phyloP scores from a whole-genome alignment of 2,888 invertebrate genomes.

The Hypomecis atomaria region DNA sequence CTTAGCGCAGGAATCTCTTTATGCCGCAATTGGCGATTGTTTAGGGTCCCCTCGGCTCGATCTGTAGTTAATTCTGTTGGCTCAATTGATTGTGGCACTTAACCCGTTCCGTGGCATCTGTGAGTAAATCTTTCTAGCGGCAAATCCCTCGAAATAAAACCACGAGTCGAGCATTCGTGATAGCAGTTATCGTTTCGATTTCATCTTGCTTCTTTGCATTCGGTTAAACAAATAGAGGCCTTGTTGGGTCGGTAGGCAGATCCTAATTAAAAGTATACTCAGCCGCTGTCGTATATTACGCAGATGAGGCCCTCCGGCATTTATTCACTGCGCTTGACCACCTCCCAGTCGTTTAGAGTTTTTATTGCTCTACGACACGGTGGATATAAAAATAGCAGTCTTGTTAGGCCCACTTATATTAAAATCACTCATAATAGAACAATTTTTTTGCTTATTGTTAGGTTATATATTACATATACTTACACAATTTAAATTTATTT shows the following conservation, averaged over 20 bases:
- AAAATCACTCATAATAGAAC: not conserved
- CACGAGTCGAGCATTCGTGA: constrained; percentile 63
- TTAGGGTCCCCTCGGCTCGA: constrained; percentile 50
- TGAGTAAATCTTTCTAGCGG: constrained; percentile 74
- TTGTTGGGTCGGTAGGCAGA: constrained; percentile 70
- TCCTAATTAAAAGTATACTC: constrained; percentile 80
- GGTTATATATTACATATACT: too few species aligned
- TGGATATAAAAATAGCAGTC: constrained; percentile 18
- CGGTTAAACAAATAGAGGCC: constrained; percentile 77
- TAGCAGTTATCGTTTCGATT: constrained; percentile 67
- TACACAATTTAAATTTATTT: too few species aligned
- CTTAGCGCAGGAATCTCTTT: constrained; percentile 1
- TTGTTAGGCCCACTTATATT: not conserved
- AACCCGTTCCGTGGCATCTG: constrained; percentile 62
- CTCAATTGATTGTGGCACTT: constrained; percentile 69
- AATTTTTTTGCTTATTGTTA: not conserved
- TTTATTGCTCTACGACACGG: constrained; percentile 56
- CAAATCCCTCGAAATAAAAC: constrained; percentile 69
- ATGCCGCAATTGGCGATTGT: constrained; percentile 41
- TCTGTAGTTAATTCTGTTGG: constrained; percentile 63
- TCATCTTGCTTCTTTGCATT: constrained; percentile 68
- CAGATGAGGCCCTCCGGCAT: constrained; percentile 67
- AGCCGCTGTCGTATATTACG: constrained; percentile 72
- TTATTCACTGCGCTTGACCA: constrained; percentile 68
- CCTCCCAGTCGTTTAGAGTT: constrained; percentile 70